Conservation (phyloP, 1,140 invertebrate species). For the Achatina immaculata region DNA sequence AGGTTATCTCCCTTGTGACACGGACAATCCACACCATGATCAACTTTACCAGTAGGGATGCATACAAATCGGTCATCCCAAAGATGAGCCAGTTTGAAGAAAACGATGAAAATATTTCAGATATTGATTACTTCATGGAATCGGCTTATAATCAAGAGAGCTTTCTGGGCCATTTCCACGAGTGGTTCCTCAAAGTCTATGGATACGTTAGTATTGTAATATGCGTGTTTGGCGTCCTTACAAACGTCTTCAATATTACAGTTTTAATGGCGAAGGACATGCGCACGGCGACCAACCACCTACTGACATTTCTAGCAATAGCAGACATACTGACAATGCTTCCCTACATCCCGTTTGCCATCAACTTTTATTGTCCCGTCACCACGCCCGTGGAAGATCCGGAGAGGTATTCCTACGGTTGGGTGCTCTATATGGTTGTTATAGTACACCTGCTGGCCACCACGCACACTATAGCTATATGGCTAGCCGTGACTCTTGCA, state of each 20-base stretch:
- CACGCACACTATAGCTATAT: slow-evolving; percentile 93
- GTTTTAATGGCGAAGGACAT: slow-evolving; percentile 89
- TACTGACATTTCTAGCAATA: slow-evolving; percentile 86
- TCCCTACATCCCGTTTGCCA: slow-evolving; percentile 87
- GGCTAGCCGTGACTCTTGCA: slow-evolving; percentile 90
- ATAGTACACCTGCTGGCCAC: slow-evolving; percentile 80
- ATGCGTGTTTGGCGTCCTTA: slow-evolving; percentile 88
- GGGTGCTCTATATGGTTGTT: slow-evolving; percentile 62
- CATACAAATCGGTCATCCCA: no score
- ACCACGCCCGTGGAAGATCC: slow-evolving; percentile 48
- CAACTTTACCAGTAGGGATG: no score
- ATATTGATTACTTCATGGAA: not conserved
- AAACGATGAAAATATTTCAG: not conserved
- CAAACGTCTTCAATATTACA: slow-evolving; percentile 90
- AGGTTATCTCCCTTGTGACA: no score
- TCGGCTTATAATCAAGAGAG: not conserved
- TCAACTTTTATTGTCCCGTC: slow-evolving; percentile 74
- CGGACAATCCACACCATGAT: no score
- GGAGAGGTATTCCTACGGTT: slow-evolving; percentile 56
- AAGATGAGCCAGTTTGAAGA: not conserved
- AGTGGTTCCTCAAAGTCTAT: slow-evolving; percentile 74
- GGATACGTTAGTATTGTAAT: slow-evolving; percentile 81
- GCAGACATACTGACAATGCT: slow-evolving; percentile 90
- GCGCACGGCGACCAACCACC: slow-evolving; percentile 83
- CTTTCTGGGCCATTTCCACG: slow-evolving; percentile 54